Base-by-base conservation (phyloP, 2,797 vertebrate genomes). In the Spinus pinus region DNA sequence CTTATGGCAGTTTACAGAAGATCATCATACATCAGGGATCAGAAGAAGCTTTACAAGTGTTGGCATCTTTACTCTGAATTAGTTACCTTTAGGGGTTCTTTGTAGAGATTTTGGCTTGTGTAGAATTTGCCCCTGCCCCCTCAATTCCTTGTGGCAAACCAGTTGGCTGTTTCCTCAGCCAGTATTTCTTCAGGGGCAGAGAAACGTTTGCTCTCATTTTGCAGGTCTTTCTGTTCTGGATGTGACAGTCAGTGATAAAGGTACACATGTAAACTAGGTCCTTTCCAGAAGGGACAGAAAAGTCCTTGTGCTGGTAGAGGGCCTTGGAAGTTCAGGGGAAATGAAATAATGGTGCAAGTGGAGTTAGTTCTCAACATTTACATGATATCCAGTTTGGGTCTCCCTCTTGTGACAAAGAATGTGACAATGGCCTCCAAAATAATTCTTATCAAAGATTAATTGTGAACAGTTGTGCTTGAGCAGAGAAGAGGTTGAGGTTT, bases 11-110 rank as follows among this genome's bases (percentile, higher is more conserved):
- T 71, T 89, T 91, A 35, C n/a, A 83, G 70, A 49, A 46, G 58
- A 49, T 73, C 51, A 24, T 80, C 31, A 5, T 50, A 19, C 65
- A 39, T 74, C 69, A 69, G 47, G 13, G 47, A 65, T 89, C 91
- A 73, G 62, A 93, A 81, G 47, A 72, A 81, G 30, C 51, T 15
- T 70, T 91, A 6, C 49, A 64, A 67, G 50, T 33, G 31, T 49
- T 86, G 75, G 31, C 57, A n/a, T 81, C 66, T 44, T 90, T 81
- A 22, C 35, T 88, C 42, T 81, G 70, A 84, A 24, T 78, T 54
- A 41, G 42, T 69, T 84, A 58, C 51, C 54, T 79, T 73, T 22
- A 62, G 51, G 65, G 44, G 44, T 86, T 44, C 51, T 84, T 49
- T 17, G 23, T 17, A 54, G 87, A 62, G 31, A 25, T 81, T 73